Conservation (phyloP, 2,888 invertebrate genomes). For the Malthinus seriepunctatus region DNA sequence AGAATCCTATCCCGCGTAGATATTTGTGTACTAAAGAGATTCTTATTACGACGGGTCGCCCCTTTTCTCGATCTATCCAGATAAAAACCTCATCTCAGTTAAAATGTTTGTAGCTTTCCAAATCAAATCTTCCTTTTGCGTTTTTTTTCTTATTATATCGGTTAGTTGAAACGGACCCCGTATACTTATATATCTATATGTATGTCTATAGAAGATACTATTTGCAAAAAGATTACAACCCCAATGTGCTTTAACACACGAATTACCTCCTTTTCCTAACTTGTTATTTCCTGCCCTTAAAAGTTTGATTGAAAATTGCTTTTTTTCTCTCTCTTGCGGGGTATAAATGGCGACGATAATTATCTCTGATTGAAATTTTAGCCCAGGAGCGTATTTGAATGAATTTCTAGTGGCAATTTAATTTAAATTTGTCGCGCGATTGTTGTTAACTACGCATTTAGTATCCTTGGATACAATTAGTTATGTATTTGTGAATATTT, state of each 20-base stretch:
- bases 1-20: conserved; percentile 43
- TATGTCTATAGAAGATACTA: background rate
- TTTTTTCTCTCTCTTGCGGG: background rate
- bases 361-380: no score
- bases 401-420: background rate
- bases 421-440: conserved; percentile 23
- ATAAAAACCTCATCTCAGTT: conserved; percentile 49
- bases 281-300: background rate
- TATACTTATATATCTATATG: no score
- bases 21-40: conserved; percentile 49
- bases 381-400: background rate
- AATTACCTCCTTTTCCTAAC: background rate
- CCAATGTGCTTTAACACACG: background rate
- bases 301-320: background rate
- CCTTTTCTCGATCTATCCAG: conserved; percentile 35
- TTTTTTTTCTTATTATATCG: conserved; percentile 20
- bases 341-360: no score
- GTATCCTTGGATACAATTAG: conserved; percentile 28
- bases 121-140: conserved; percentile 35
- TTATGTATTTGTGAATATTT: conserved; percentile 29
- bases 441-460: conserved; percentile 20
- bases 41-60: conserved; percentile 43
- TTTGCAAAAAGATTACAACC: conserved; percentile 3
- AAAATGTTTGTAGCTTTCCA: conserved; percentile 41
- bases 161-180: conserved; percentile 10